These are phyloP conservation scores for Poeciliopsis turneri DNA, from an alignment of 2,797 vertebrate genomes.

Conservation along the genomic window DNA sequence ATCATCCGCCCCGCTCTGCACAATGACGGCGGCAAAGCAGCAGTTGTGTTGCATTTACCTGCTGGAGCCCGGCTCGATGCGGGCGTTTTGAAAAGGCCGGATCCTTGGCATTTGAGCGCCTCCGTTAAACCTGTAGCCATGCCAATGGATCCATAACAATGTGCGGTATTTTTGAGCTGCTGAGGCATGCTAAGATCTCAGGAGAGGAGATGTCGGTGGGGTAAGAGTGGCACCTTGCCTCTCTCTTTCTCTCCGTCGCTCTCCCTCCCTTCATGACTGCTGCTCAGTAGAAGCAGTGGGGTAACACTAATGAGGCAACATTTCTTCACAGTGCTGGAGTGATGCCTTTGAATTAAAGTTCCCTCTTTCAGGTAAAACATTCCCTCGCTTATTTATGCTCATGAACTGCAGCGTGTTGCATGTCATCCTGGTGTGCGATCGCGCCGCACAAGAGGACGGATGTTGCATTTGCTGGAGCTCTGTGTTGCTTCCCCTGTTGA, in stretches of 20 bases:
- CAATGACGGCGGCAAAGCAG: conserved; percentile 23
- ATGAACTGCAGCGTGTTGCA: conserved; percentile 70
- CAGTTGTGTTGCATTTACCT: conserved; percentile 40
- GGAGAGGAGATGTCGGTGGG: conserved; percentile 57
- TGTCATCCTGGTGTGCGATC: conserved; percentile 69
- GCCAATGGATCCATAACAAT: conserved; percentile 54
- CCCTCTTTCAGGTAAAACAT: conserved; percentile 76
- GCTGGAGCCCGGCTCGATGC: conserved; percentile 26
- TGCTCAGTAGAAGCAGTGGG: conserved; percentile 72
- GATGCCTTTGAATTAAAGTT: conserved; percentile 75
- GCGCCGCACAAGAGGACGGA: conserved; percentile 66
- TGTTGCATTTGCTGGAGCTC: conserved; percentile 49
- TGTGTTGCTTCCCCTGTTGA: conserved; percentile 57
- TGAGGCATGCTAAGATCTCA: conserved; percentile 62
- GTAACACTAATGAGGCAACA: conserved; percentile 79
- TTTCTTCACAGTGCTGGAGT: conserved; percentile 62
- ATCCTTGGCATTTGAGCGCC: conserved; percentile 42
- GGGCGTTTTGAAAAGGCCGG: conserved; percentile 45
- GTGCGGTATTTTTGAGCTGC: conserved; percentile 47
- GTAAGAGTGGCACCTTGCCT: conserved; percentile 51
- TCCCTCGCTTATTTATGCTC: conserved; percentile 71
- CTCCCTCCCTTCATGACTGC: conserved; percentile 25
- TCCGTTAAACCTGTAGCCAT: conserved; percentile 50
- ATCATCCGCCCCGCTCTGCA: conserved; percentile 16
- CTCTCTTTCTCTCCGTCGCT: not conserved